These are phyloP conservation scores for Agonum fuliginosum DNA, from an alignment of 2,888 invertebrate genomes.

Conservation along the genomic window DNA sequence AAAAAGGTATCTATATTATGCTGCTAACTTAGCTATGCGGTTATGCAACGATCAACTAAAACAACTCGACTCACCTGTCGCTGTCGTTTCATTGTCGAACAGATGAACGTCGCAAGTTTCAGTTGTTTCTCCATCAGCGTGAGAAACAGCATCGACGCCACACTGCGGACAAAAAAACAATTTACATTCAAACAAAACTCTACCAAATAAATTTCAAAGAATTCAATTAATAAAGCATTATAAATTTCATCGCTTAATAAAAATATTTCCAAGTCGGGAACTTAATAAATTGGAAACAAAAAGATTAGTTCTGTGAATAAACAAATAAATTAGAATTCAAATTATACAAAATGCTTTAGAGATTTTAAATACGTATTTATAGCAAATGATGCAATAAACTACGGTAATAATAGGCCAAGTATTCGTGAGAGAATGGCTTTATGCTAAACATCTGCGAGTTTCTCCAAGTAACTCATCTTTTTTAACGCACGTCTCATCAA, in stretches of 20 bases:
- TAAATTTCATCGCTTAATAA: conserved; percentile 56
- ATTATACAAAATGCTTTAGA: conserved; percentile 55
- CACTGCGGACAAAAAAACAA: conserved; percentile 20
- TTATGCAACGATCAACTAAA: conserved; percentile 29
- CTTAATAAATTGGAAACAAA: conserved; percentile 52
- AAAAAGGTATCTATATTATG: conserved; percentile 47
- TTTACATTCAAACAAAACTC: conserved; percentile 7
- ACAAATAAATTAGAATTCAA: conserved; percentile 56
- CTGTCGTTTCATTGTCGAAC: conserved; percentile 45
- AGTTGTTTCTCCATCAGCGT: conserved; percentile 42
- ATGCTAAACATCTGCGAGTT: conserved; percentile 50
- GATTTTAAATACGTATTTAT: conserved; percentile 57
- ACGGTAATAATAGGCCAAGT: conserved; percentile 51
- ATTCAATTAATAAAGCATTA: conserved; percentile 57
- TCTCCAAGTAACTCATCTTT: conserved; percentile 42
- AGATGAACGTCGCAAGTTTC: conserved; percentile 6
- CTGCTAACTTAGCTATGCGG: conserved; percentile 16
- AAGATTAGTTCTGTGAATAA: conserved; percentile 53
- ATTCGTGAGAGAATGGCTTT: conserved; percentile 57
- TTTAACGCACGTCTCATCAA: conserved; percentile 43
- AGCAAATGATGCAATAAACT: conserved; percentile 57
- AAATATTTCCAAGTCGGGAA: conserved; percentile 40
- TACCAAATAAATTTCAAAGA: conserved; percentile 40
- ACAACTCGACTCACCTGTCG: conserved; percentile 40
- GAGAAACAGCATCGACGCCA: conserved; percentile 30